These are phyloP conservation scores for Varanus komodoensis DNA, from an alignment of 2,113 vertebrate species.

Conservation along the genomic window DNA sequence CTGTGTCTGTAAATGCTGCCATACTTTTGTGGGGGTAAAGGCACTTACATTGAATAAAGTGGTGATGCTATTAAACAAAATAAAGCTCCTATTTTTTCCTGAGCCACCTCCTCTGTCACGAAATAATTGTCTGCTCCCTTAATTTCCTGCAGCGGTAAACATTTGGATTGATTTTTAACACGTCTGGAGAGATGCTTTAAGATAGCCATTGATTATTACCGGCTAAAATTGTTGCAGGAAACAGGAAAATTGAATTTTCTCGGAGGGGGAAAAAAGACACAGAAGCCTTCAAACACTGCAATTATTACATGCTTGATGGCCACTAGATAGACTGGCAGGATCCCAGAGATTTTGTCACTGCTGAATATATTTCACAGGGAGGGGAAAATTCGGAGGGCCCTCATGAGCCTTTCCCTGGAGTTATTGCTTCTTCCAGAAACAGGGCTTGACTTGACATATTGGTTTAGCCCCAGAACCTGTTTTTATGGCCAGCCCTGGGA, in stretches of 20 bases:
- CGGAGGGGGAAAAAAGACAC: not conserved
- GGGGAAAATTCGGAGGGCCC: not conserved
- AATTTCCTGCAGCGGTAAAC: conserved; percentile 39
- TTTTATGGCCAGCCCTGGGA: not conserved
- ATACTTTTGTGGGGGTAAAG: not conserved
- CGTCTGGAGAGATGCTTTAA: conserved; percentile 35
- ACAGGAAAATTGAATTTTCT: conserved; percentile 31
- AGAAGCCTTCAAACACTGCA: conserved; percentile 38
- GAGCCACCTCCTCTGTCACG: conserved; percentile 24
- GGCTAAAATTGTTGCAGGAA: conserved; percentile 37
- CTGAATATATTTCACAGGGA: conserved; percentile 29
- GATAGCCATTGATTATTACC: conserved; percentile 44
- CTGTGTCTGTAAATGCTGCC: not conserved
- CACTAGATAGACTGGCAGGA: conserved; percentile 25
- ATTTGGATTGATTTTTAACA: conserved; percentile 46
- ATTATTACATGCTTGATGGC: conserved; percentile 42
- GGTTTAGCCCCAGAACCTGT: conserved; percentile 5
- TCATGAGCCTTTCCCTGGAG: not conserved
- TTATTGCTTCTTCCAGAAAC: conserved; percentile 5
- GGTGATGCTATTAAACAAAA: conserved; percentile 15
- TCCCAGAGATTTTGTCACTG: conserved; percentile 30
- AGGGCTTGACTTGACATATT: not conserved
- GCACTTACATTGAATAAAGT: not conserved
- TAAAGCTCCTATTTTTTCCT: conserved; percentile 16
- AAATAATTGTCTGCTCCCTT: conserved; percentile 37